Percentiles rank a stretch among this genome's conserved stretches.
Evolutionary conservation across 2,888 invertebrate genomes (phyloP).

Genomic region (Ornithoptera alexandrae): DNA sequence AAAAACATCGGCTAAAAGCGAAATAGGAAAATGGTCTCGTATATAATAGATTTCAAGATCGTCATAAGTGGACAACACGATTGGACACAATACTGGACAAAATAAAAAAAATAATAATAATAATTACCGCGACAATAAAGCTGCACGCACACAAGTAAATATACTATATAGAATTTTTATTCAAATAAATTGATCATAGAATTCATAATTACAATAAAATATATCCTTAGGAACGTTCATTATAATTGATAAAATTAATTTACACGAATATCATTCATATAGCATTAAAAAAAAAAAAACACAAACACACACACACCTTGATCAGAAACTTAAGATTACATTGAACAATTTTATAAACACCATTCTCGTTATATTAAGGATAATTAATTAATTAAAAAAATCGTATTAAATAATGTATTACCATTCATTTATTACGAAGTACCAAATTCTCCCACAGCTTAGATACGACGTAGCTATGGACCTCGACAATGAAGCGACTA

Average conservation of each 20-base stretch:
- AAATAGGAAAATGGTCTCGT: constrained; percentile 15
- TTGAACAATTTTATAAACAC: constrained; percentile 29
- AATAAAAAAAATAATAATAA: neutral
- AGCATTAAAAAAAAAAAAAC: constrained; percentile 39
- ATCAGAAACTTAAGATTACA: constrained; percentile 36
- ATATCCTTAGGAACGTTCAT: constrained; percentile 56
- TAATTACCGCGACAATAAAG: constrained; percentile 7
- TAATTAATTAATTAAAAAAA: constrained; percentile 6
- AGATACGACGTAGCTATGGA: neutral
- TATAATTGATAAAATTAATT: constrained; percentile 53
- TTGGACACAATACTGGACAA: neutral
- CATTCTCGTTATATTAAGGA: constrained; percentile 23
- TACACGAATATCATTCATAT: constrained; percentile 45
- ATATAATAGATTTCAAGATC: neutral
- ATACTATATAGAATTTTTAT: constrained; percentile 42
- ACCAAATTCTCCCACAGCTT: constrained; percentile 47
- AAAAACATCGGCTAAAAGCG: constrained; percentile 18
- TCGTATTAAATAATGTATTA: constrained; percentile 20
- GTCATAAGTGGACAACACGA: neutral
- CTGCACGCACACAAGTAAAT: constrained; percentile 34
- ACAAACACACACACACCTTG: constrained; percentile 26
- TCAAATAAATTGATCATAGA: constrained; percentile 56
- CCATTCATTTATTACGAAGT: constrained; percentile 40
- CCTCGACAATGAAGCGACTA: constrained; percentile 6
- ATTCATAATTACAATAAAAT: constrained; percentile 50